Evolutionary conservation across 1,140 invertebrate species (phyloP), one percentile per base, ranked within the genome.

Genomic region (Pogonomyrmex californicus): DNA sequence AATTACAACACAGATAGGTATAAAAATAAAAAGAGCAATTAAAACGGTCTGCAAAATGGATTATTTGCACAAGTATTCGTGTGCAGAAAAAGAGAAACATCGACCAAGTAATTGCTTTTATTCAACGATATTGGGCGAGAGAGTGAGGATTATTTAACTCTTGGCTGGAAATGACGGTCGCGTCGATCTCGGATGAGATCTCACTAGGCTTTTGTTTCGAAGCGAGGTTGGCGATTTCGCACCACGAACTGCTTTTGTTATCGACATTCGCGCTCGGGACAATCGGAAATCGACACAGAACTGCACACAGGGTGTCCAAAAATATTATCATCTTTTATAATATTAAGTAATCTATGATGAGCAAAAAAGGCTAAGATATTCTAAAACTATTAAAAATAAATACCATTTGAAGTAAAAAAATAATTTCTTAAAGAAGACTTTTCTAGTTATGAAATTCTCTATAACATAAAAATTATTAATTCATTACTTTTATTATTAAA

Each of bases 181-280:
- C 47, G n/a, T 70, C 17, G 54, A 76, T 49, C 41, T 17, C 58
- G 33, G 12, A 75, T 66, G 44, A 77, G 36, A 78, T 76, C 77
- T 86, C 38, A 62, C 23, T 33, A 41, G 66, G 30, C 73, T 79
- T 85, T 82, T 78, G 75, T 77, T 83, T 47, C 51, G 7, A 17
- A 63, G 66, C 44, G 38, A 30, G 68, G 6, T 10, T 85, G 81
- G n/a, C 56, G 30, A 83, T 66, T 88, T 90, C 81, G 86, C 73
- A 56, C 86, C 56, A 51, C 23, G 62, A 86, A 76, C 81, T 85
- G 51, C 86, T 89, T 90, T 86, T 86, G 79, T 77, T 86, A 90
- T 88, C 87, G 70, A 85, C 83, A 82, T 86, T 87, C 51, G 38
- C 41, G 49, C 38, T n/a, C 7, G 71, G 47, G 2, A 51, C 60